These are phyloP conservation scores for Eclectus roratus DNA, from an alignment of 2,113 vertebrate species.

Conservation along the genomic window DNA sequence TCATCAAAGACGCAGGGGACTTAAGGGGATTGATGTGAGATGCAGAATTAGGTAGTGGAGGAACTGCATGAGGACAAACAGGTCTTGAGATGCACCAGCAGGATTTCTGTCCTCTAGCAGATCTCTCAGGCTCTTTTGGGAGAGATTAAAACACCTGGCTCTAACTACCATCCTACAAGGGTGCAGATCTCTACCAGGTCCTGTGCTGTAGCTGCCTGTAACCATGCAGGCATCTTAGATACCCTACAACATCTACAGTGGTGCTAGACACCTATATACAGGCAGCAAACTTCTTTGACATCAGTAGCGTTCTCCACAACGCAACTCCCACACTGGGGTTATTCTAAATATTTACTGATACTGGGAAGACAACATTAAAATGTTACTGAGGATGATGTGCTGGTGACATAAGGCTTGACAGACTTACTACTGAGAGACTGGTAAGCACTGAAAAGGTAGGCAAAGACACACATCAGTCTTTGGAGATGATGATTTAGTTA, in stretches of 20 bases:
- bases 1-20: background rate
- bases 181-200: background rate
- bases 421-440: background rate
- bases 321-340: rapidly evolving
- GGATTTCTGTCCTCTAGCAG: background rate
- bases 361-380: background rate
- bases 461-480: background rate
- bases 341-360: background rate
- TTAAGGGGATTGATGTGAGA: background rate
- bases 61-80: background rate
- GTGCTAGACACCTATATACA: background rate
- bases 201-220: background rate
- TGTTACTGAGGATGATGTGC: background rate
- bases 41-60: background rate
- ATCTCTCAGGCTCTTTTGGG: background rate
- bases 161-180: background rate
- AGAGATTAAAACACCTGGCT: background rate
- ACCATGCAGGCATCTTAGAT: background rate
- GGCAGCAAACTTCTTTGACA: background rate
- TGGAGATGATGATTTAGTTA: background rate
- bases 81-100: background rate
- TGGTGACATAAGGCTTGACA: background rate
- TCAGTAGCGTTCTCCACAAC: too few relatives aligned
- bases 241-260: background rate
- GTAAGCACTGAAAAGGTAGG: background rate